Evolutionary conservation across 2,113 vertebrate genomes (phyloP).

Genomic region (Coturnix japonica): DNA sequence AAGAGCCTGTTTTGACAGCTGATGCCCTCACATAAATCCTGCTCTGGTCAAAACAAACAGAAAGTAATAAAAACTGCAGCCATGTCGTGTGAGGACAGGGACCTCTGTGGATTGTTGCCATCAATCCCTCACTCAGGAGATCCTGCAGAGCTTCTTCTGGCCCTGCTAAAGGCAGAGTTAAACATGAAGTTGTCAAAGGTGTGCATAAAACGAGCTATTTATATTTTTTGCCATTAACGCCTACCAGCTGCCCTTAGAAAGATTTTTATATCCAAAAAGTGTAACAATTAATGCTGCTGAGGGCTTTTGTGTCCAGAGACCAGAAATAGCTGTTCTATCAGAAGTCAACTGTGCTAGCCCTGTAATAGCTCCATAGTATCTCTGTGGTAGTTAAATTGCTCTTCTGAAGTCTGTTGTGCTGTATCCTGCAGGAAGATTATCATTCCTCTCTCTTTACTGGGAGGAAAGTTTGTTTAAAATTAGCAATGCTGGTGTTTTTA

Average conservation of each 20-base stretch:
- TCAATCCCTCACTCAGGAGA: not conserved
- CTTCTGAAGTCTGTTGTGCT: not conserved
- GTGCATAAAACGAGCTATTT: not conserved
- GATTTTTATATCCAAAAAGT: not conserved
- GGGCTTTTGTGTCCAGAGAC: not conserved
- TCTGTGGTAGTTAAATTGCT: not conserved
- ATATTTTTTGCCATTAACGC: not conserved
- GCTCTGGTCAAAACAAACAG: not conserved
- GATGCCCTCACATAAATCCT: not conserved
- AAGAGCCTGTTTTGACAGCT: conserved; percentile 5
- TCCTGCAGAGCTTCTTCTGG: not conserved
- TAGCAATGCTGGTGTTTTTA: not conserved
- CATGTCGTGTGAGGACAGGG: not conserved
- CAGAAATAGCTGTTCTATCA: not conserved
- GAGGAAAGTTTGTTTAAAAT: not conserved
- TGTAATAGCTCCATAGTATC: not conserved
- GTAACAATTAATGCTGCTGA: not conserved
- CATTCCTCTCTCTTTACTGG: not conserved
- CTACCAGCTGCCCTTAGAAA: not conserved
- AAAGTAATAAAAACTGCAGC: not conserved
- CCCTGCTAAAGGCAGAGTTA: not conserved
- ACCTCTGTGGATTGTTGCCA: rapidly evolving
- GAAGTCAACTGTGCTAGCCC: not conserved
- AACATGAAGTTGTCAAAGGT: not conserved
- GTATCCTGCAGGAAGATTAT: not conserved